Percentiles rank a stretch among this genome's conserved stretches.
phyloP scores from a whole-genome alignment of 2,113 vertebrate species.

The Charadrius vociferus region DNA sequence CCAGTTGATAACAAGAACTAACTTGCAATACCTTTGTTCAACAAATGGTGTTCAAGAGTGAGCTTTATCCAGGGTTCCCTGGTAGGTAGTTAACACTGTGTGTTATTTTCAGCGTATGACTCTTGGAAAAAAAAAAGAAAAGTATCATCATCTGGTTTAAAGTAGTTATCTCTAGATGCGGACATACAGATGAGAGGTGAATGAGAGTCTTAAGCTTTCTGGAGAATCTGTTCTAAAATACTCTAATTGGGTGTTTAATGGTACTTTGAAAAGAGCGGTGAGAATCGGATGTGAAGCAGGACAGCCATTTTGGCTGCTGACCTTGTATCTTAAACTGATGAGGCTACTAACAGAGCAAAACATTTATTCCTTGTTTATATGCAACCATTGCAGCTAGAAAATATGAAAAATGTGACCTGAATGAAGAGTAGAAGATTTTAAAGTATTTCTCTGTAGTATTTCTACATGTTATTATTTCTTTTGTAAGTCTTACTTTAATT shows the following conservation, averaged over 20 bases:
- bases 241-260: neutral
- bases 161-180: neutral
- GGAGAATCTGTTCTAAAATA: neutral
- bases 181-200: neutral
- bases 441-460: neutral
- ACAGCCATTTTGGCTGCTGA: neutral
- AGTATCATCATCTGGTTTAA: neutral
- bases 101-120: neutral
- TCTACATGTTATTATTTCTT: neutral
- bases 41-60: neutral
- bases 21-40: neutral
- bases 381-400: neutral
- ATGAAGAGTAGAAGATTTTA: neutral
- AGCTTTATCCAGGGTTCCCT: neutral
- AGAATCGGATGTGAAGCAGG: neutral
- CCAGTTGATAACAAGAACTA: neutral
- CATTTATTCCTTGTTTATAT: neutral
- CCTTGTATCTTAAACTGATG: neutral
- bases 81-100: neutral
- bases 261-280: neutral
- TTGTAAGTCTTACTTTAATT: neutral
- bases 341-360: neutral
- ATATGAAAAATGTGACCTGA: neutral
- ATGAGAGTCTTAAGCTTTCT: neutral
- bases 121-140: neutral